Base-by-base conservation (phyloP, 2,113 vertebrate species). In the Canis aureus region DNA sequence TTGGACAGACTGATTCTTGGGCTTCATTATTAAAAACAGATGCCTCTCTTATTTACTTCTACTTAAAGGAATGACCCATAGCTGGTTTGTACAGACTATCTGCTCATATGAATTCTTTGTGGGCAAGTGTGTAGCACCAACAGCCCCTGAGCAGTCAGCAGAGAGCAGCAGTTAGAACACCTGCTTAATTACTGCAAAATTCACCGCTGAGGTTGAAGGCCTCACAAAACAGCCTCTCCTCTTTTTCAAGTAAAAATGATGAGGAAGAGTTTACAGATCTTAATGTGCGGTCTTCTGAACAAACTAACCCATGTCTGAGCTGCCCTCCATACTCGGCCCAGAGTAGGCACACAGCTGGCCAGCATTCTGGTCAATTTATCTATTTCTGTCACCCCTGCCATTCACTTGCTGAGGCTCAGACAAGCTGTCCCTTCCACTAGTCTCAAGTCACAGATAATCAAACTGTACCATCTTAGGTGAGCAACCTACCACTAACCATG, bases 11-110 rank as follows among this genome's bases (percentile, higher is more conserved):
- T 32, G 16, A 76, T n/a, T 59, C 17, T 55, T 88, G 11, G 59
- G 32, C n/a, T 73, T 96, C 20, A 82, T 78, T 35, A 60, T 76
- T 89, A 66, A 95, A 93, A 86, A 43, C 11, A 83, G 10, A 27
- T 51, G 8, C 6, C 43, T 4, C 9, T 51, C 19, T 12, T 10
- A 80, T 8, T 17, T 29, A 53, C 19, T 49, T 20, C 12, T 57
- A 85, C 20, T 79, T 96, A 82, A 73, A 67, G 59, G 43, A 79
- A 69, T 84, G 66, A 32, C 35, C 22, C 4, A 15, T 49, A 6
- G 13, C 32, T 94, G n/a, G 19, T 74, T 73, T 78, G 43, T 8
- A 32, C 38, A 74, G 32, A 15, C 10, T 4, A 4, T 43, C 51
- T 49, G 29, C 82, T 91, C 25, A 25, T 71, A 27, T 51, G 51